Conservation (phyloP, 2,113 vertebrate species). For the Melozone crissalis region DNA sequence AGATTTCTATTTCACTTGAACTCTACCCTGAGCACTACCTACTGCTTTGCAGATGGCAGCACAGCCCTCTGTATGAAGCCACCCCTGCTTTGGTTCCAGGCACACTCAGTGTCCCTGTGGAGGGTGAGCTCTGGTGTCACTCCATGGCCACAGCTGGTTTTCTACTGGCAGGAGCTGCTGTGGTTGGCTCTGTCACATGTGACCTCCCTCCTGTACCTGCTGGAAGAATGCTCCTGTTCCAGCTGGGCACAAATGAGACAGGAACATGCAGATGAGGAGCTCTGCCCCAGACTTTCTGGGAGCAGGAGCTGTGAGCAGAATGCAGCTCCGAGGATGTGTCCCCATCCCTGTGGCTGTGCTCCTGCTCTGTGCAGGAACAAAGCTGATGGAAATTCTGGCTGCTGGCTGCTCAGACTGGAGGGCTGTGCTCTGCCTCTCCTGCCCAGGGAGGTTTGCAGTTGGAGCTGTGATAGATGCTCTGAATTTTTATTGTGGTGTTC, state of each 20-base stretch:
- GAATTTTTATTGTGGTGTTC: background rate
- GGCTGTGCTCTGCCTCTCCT: background rate
- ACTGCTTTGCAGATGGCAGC: background rate
- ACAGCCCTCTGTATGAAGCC: background rate
- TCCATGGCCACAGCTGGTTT: background rate
- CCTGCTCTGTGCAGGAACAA: background rate
- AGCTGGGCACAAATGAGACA: background rate
- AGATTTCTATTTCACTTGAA: background rate
- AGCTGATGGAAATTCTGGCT: background rate
- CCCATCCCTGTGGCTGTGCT: accelerated
- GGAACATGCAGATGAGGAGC: background rate
- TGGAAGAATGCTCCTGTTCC: background rate
- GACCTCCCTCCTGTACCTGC: background rate
- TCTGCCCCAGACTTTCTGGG: background rate
- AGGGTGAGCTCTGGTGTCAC: accelerated
- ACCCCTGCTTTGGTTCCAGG: background rate
- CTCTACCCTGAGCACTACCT: background rate
- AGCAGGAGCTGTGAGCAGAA: background rate
- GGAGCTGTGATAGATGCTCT: background rate
- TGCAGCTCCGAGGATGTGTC: accelerated
- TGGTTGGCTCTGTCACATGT: background rate
- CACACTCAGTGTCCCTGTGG: background rate
- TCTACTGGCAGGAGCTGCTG: background rate
- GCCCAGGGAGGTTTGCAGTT: background rate
- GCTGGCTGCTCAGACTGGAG: background rate